Evolutionary conservation across 1,140 invertebrate genomes (phyloP).

Genomic region (Neodiprion pinetum): DNA sequence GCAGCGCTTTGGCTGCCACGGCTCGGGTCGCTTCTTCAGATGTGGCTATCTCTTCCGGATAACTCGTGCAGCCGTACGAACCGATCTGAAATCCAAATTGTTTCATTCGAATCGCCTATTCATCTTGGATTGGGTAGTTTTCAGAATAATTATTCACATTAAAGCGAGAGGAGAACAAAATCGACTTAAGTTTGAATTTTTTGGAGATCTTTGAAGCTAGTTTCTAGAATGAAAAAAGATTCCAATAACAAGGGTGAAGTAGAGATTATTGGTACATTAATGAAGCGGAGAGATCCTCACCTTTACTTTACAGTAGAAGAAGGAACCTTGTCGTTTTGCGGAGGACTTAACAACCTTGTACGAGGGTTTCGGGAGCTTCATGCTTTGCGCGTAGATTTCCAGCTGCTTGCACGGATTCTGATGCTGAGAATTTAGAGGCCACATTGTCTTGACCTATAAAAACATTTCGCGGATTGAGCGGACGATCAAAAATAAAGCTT

Average conservation of each 20-base stretch:
- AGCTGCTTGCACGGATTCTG: background rate
- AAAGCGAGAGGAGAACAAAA: constrained; percentile 4
- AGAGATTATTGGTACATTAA: background rate
- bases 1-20: constrained; percentile 63
- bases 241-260: constrained; percentile 8
- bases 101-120: too few relatives aligned
- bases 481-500: background rate
- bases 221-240: constrained; percentile 10
- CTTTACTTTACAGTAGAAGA: background rate
- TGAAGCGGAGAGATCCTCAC: background rate
- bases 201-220: too few relatives aligned
- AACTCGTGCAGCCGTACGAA: constrained; percentile 61
- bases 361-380: constrained; percentile 33
- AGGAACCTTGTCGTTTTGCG: constrained; percentile 13
- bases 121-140: too few relatives aligned
- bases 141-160: too few relatives aligned
- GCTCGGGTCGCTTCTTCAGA: constrained; percentile 62
- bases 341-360: constrained; percentile 34
- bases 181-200: too few relatives aligned
- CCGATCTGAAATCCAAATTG: constrained; percentile 52
- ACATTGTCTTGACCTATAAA: background rate
- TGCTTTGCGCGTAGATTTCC: background rate
- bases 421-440: background rate
- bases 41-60: constrained; percentile 64
- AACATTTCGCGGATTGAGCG: background rate